Percentiles rank a stretch among this genome's conserved stretches.
Evolutionary conservation across 2,797 vertebrate genomes (phyloP).

Genomic region (Pitangus sulphuratus): DNA sequence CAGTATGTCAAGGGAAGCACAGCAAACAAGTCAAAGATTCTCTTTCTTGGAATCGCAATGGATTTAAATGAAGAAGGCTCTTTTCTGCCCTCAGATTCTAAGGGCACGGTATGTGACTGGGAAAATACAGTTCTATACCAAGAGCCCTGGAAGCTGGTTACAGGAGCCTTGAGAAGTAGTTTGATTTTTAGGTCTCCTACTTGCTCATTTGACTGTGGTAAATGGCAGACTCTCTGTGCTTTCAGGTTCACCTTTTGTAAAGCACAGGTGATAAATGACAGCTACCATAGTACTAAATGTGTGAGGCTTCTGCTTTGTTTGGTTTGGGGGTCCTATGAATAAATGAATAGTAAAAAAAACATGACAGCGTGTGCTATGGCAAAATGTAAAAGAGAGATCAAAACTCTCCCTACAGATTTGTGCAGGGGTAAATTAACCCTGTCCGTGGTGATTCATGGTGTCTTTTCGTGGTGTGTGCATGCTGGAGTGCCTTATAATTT

Average conservation of each 20-base stretch:
- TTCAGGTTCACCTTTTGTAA: background rate
- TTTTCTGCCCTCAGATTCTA: constrained; percentile 1
- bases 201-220: background rate
- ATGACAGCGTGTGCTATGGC: background rate
- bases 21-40: constrained; percentile 42
- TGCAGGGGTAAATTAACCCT: background rate
- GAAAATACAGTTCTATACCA: background rate
- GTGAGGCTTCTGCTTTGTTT: background rate
- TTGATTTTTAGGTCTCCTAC: background rate
- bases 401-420: background rate
- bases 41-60: background rate
- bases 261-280: background rate
- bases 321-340: background rate
- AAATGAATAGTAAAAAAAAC: background rate
- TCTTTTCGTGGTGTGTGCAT: background rate
- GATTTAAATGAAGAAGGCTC: background rate
- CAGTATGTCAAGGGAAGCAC: constrained; percentile 12
- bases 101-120: background rate
- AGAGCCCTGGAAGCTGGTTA: background rate
- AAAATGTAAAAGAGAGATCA: background rate
- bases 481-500: background rate
- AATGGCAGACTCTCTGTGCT: background rate
- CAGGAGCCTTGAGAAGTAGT: background rate
- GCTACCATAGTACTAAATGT: background rate
- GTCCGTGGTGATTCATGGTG: background rate